phyloP scores from a whole-genome alignment of 2,113 vertebrate species.

The Diadophis punctatus region DNA sequence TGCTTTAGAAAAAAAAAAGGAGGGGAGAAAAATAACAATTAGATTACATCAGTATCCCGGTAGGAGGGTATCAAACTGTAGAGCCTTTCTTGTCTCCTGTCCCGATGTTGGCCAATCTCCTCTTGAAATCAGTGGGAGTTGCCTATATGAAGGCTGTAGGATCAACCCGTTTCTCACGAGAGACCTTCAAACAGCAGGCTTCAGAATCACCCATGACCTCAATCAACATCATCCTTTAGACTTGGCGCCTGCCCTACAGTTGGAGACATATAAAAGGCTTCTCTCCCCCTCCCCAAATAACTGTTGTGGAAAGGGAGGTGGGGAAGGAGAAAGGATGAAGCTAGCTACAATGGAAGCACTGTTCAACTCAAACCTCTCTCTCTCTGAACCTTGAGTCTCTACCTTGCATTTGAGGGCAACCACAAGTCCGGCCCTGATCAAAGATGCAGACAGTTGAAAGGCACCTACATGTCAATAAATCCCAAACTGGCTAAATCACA shows the following conservation, averaged over 20 bases:
- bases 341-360: not conserved
- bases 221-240: conserved; percentile 1
- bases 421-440: not conserved
- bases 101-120: conserved; percentile 46
- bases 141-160: conserved; percentile 39
- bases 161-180: conserved; percentile 37
- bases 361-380: not conserved
- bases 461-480: not conserved
- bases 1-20: not conserved
- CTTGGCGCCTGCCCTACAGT: conserved; percentile 28
- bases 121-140: conserved; percentile 50
- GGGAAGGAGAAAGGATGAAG: not conserved
- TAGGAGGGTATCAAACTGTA: conserved; percentile 52
- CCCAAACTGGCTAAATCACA: not conserved
- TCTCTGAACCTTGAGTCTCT: not conserved
- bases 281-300: not conserved
- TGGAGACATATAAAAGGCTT: conserved; percentile 26
- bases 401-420: not conserved
- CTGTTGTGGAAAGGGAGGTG: not conserved
- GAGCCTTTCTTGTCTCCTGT: conserved; percentile 49
- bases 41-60: conserved; percentile 57
- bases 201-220: conserved; percentile 54
- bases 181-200: conserved; percentile 51
- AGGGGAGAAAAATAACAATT: conserved; percentile 34
- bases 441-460: not conserved